Conservation (phyloP, 2,797 vertebrate genomes). For the Sebastolobus alascanus region DNA sequence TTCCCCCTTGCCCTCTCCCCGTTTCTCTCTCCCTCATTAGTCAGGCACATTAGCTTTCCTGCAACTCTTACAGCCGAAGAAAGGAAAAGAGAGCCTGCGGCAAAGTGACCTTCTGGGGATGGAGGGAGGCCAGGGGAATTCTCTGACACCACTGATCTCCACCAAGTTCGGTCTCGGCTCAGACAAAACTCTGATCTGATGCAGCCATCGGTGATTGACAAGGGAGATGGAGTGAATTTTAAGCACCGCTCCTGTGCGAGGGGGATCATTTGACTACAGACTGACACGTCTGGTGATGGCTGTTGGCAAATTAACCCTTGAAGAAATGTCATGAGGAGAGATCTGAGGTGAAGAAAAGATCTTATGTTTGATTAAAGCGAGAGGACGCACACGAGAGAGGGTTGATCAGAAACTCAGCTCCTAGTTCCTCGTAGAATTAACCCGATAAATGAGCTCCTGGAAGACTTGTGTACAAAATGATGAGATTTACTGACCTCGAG, state of each 20-base stretch:
- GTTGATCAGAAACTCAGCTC: conserved; percentile 52
- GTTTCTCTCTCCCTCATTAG: conserved; percentile 79
- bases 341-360: conserved; percentile 63
- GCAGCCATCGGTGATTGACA: conserved; percentile 77
- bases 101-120: conserved; percentile 86
- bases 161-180: conserved; percentile 67
- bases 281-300: conserved; percentile 66
- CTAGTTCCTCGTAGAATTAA: conserved; percentile 29
- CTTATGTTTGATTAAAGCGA: conserved; percentile 62
- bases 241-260: conserved; percentile 52
- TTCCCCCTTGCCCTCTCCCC: conserved; percentile 2
- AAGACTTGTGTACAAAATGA: conserved; percentile 38
- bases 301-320: conserved; percentile 72
- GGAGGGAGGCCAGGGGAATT: conserved; percentile 77
- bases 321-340: conserved; percentile 51
- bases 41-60: conserved; percentile 66
- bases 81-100: conserved; percentile 74
- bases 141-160: conserved; percentile 81
- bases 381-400: conserved; percentile 33
- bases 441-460: conserved; percentile 47
- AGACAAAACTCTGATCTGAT: conserved; percentile 81
- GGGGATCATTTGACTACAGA: conserved; percentile 67
- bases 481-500: conserved; percentile 45
- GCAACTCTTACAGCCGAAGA: conserved; percentile 69
- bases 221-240: conserved; percentile 70